Evolutionary conservation across 2,113 vertebrate genomes (phyloP), one percentile per base, ranked within the genome.

Genomic region (Todiramphus saurophagus): DNA sequence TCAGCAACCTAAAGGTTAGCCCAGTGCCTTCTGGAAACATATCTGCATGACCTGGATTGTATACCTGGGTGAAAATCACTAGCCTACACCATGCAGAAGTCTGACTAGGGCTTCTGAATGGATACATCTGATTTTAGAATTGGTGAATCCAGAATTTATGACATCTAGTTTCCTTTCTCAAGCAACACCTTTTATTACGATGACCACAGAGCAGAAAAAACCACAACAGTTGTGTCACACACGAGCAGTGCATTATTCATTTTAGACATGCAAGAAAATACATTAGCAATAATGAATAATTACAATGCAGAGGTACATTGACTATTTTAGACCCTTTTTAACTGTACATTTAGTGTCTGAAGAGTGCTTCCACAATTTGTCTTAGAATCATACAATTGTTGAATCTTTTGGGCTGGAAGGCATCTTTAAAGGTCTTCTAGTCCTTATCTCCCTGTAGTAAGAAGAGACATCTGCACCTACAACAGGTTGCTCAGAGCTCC

Each of bases 261-360:
- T 72, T 68, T 81, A 37, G n/a, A 50, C 62, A 68, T 0, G 3
- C 12, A 48, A 27, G 31, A 48, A 80, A 51, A 51, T 39, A 30
- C 2, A 43, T 58, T 48, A 59, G 7, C 35, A 83, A 60, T 21
- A 83, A 56, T 25, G 31, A 76, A 43, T 28, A 10, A 35, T 16
- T 84, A 21, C 19, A 77, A n/a, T 44, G 24, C 10, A 87, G 13
- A 81, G 20, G 44, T 46, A 51, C 11, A n/a, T 14, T 2, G 3
- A 3, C 13, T 68, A 5, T n/a, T 84, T 87, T n/a, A 44, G n/a
- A 72, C 48, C 1, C 5, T 48, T 73, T 84, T 68, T 44, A 81
- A 33, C 31, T 55, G 59, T 21, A 44, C 0, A 0, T 23, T 68
- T 10, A 5, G 13, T 64, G 17, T 62, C 15, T 55, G 43, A 84